Evolutionary conservation across 2,888 invertebrate genomes (phyloP), one percentile per base, ranked within the genome.

Genomic region (Eupelmus urozonus): DNA sequence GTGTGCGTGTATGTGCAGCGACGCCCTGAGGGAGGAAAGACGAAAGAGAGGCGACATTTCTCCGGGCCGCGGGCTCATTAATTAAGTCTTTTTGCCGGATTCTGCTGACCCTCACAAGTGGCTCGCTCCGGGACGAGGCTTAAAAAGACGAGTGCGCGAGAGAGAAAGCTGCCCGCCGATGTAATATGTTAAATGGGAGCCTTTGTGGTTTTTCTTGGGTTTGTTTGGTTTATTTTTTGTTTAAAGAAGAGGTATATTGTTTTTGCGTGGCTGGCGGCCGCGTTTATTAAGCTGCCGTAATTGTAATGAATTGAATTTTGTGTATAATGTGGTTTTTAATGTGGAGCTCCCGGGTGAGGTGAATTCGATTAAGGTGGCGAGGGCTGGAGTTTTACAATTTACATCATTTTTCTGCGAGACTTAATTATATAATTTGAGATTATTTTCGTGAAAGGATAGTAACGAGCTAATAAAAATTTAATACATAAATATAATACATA

Each of bases 81-180:
- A 89, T 90, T 89, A 89, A 88, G 89, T 88, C 89, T 89, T 89
- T 89, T 89, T 89, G 85, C 85, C 84, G 85, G 86, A 7, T n/a
- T 40, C 51, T 45, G 20, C 76, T 69, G 72, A 80, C 88, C 88
- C 88, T 86, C 86, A 86, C 87, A 89, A 88, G 88, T 88, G 86
- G 85, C 85, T 82, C 82, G 29, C 45, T 34, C 9, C 13, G 13
- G 63, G 75, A 65, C 65, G 18, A 16, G 4, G 23, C 34, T 45
- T 45, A 45, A 29, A n/a, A 34, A 29, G 60, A 29, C 60, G 7
- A 20, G 11, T 5, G 9, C 9, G 9, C 13, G 7, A 7, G 45
- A 45, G 7, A 7, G 3, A n/a, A 53, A 53, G 4, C 53, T 53
- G 18, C 23, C 53, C 18, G 18, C 23, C 18, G 4, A 20, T 49